Evolutionary conservation across 2,888 invertebrate genomes (phyloP).

Genomic region (Gibbula magus): DNA sequence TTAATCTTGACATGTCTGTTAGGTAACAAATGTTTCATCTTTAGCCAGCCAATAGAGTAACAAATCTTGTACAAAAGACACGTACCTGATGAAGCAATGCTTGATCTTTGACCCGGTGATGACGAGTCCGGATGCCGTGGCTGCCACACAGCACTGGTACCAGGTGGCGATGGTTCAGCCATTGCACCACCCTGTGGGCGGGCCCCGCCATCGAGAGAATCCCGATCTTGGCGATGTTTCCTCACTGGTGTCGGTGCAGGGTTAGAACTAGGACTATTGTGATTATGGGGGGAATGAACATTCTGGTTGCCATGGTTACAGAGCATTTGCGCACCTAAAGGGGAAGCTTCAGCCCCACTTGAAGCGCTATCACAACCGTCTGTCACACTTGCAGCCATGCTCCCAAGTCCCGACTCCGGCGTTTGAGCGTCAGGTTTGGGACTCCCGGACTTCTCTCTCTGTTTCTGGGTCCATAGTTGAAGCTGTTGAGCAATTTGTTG

Average conservation of each 20-base stretch:
- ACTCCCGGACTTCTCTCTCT: constrained; percentile 47
- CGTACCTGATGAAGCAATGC: constrained; percentile 22
- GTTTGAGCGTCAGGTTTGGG: constrained; percentile 20
- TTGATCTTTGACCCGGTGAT: constrained; percentile 12
- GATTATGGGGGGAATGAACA: not conserved
- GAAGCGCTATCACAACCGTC: constrained; percentile 32
- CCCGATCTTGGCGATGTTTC: not conserved
- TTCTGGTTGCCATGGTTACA: not conserved
- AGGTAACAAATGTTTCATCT: too few species aligned
- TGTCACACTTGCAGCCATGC: constrained; percentile 18
- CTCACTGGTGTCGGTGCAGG: not conserved
- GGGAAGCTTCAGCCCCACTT: not conserved
- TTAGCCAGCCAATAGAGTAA: too few species aligned
- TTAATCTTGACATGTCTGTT: too few species aligned
- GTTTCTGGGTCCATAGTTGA: constrained; percentile 68
- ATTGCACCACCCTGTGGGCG: not conserved
- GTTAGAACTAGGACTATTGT: not conserved
- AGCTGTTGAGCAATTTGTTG: constrained; percentile 69
- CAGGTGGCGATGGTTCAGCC: not conserved
- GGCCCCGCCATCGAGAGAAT: not conserved
- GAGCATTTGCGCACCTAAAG: not conserved
- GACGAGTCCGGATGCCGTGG: constrained; percentile 2
- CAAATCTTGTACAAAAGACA: not conserved
- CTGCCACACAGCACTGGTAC: constrained; percentile 12
- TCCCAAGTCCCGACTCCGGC: not conserved